Base-by-base conservation (phyloP, 2,888 invertebrate genomes). In the Drosophila affinis region DNA sequence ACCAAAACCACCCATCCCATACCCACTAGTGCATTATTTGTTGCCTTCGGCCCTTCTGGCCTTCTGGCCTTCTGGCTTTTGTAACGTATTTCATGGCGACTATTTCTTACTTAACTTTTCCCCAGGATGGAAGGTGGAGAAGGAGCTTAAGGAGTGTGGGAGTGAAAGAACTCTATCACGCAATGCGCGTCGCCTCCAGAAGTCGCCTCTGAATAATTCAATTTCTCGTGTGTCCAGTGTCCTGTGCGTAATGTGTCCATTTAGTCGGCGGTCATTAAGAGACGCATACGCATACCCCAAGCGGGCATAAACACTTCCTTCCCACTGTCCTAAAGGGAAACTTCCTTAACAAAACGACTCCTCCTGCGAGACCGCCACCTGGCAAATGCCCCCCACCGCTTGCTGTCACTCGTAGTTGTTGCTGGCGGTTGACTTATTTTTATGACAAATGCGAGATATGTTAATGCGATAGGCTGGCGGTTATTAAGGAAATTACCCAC, bases 391-490 rank as follows among this genome's bases (percentile, higher is more conserved):
- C 75, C 57, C 62, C 65, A n/a, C n/a, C 39, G 49, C 29, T 49
- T 52, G 48, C 46, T 46, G 56, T 39, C 32, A 24, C 24, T 24
- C 24, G 24, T 24, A 24, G 21, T 27, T 47, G 63, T 51, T 39
- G 39, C 62, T 56, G 57, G 53, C 68, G 72, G 72, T 62, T 79
- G 87, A 83, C 81, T 86, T 88, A 81, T 77, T 78, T 75, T 79
- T 79, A 75, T 87, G 89, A 85, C 89, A 85, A 85, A 88, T 85
- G 81, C 73, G 81, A 81, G 89, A 84, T 84, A 84, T 84, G 83
- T 84, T 84, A 84, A 84, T 84, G 88, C 76, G 83, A 84, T 84
- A 84, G 83, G 88, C 83, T 51, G 34, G 5, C 12, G 79, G 86
- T 82, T 87, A 88, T 84, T 84, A 84, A 84, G 83, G 83, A 88